Evolutionary conservation across 2,888 invertebrate species (phyloP).

Genomic region (Philereme vetulata): DNA sequence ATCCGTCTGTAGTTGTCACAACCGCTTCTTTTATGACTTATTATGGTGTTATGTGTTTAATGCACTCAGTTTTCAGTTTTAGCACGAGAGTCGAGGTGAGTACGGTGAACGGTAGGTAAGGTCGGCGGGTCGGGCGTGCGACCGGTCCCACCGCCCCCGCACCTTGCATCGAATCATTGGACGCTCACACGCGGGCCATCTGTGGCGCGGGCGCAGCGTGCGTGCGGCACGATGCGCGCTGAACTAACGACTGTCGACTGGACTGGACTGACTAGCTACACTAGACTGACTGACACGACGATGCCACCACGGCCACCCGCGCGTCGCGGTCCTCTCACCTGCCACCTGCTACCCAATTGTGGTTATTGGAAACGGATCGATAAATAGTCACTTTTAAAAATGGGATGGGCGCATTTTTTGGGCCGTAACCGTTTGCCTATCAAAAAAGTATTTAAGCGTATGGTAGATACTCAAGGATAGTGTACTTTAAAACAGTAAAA

Average conservation of each 20-base stretch:
- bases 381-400: no score
- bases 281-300: slow-evolving; percentile 18
- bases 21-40: slow-evolving; percentile 42
- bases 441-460: no score
- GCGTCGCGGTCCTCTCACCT: background rate
- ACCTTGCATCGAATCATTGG: slow-evolving; percentile 54
- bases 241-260: background rate
- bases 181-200: slow-evolving; percentile 45
- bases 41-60: slow-evolving; percentile 41
- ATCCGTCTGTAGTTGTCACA: slow-evolving; percentile 42
- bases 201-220: slow-evolving; percentile 40
- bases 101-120: slow-evolving; percentile 81
- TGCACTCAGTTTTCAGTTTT: slow-evolving; percentile 68
- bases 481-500: no score
- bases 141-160: slow-evolving; percentile 75
- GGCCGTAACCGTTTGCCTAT: no score
- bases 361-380: no score
- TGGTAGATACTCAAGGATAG: no score
- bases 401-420: no score
- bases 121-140: slow-evolving; percentile 80
- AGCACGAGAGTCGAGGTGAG: slow-evolving; percentile 63
- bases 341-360: no score
- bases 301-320: slow-evolving; percentile 13
- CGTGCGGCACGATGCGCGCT: slow-evolving; percentile 47
- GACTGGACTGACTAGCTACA: slow-evolving; percentile 1